Percentiles rank a stretch among this genome's conserved stretches.
Conservation (phyloP, 2,113 vertebrate species). For the Rhadina sibilatrix region DNA sequence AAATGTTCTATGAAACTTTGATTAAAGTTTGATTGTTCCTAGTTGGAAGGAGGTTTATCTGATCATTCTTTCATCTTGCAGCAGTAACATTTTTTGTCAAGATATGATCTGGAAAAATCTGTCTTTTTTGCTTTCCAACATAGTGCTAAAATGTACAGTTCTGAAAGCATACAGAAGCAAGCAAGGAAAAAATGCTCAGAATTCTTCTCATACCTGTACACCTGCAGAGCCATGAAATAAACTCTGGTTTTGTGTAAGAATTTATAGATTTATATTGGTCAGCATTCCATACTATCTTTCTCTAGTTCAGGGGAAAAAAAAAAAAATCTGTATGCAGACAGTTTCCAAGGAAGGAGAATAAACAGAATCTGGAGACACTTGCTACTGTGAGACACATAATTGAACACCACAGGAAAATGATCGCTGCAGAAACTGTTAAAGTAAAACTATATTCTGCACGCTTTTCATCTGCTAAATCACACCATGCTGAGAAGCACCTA, state of each 20-base stretch:
- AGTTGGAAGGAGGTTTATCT: not conserved
- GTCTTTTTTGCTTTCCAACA: not conserved
- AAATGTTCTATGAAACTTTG: not conserved
- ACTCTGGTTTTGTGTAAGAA: not conserved
- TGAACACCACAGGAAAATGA: slow-evolving; percentile 14
- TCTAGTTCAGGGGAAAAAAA: not conserved
- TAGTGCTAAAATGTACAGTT: not conserved
- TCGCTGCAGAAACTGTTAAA: not conserved
- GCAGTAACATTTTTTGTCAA: not conserved
- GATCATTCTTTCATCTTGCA: not conserved
- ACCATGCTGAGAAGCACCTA: not conserved
- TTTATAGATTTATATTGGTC: not conserved
- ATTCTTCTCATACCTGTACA: not conserved
- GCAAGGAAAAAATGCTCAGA: not conserved
- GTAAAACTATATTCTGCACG: not conserved
- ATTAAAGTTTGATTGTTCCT: not conserved
- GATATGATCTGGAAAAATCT: not conserved
- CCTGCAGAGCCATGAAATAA: not conserved
- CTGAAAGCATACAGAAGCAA: not conserved
- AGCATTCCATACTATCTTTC: not conserved
- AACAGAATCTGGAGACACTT: not conserved
- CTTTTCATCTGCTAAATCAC: slow-evolving; percentile 4
- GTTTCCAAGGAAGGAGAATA: not conserved
- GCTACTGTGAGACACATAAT: slow-evolving; percentile 2
- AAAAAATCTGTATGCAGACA: not conserved